These are phyloP conservation scores for Zeus faber DNA, from an alignment of 2,113 vertebrate species.

Conservation along the genomic window DNA sequence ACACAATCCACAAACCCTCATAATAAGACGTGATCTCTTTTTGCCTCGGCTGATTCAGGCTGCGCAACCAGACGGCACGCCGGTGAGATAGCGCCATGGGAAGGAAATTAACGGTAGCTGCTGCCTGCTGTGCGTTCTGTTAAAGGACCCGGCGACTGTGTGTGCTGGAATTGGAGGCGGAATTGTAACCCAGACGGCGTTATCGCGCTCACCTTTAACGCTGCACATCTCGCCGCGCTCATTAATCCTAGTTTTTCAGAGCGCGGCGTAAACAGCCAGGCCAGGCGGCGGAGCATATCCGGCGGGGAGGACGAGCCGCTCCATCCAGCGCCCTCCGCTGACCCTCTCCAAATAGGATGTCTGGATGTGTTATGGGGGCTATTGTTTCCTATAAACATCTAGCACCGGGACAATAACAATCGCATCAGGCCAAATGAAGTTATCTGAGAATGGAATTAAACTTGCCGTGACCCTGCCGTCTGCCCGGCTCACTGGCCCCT, in stretches of 20 bases:
- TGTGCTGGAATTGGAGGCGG: too few species aligned
- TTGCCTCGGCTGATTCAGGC: too few species aligned
- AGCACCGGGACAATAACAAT: slow-evolving; percentile 98
- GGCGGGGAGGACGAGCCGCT: slow-evolving; percentile 65
- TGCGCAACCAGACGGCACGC: too few species aligned
- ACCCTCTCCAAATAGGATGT: slow-evolving; percentile 92
- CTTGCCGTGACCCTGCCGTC: slow-evolving; percentile 93
- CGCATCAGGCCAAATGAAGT: slow-evolving; percentile 98
- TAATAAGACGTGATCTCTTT: too few species aligned
- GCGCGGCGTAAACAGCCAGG: slow-evolving; percentile 46
- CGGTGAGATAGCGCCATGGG: too few species aligned
- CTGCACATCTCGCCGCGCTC: slow-evolving; percentile 53
- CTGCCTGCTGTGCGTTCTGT: too few species aligned
- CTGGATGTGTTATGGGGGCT: slow-evolving; percentile 98
- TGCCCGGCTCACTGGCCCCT: slow-evolving; percentile 89
- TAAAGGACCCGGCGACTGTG: too few species aligned
- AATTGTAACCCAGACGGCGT: too few species aligned
- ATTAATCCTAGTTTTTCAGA: slow-evolving; percentile 50
- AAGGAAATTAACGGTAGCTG: too few species aligned
- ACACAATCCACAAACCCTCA: too few species aligned
- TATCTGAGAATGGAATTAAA: slow-evolving; percentile 99
- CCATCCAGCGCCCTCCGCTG: slow-evolving; percentile 84
- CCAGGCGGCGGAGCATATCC: too few species aligned
- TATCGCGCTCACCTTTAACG: too few species aligned
- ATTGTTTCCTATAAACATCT: slow-evolving; percentile 99